phyloP scores from a whole-genome alignment of 2,888 invertebrate genomes.

The Elgonia sp. region DNA sequence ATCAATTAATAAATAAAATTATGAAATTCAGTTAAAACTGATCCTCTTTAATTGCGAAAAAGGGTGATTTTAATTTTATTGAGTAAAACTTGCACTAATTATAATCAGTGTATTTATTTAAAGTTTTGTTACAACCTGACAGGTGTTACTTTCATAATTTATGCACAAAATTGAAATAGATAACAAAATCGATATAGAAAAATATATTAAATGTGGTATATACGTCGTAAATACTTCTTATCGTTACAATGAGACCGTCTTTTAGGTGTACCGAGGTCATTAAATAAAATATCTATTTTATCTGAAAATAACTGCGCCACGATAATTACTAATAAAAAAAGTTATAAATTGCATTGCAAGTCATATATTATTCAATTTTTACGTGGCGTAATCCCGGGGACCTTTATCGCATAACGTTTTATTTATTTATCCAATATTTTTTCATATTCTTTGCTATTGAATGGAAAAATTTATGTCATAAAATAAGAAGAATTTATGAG shows the following conservation, averaged over 20 bases:
- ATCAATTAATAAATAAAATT: conserved; percentile 21
- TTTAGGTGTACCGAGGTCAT: not conserved
- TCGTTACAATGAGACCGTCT: conserved; percentile 2
- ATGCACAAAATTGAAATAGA: not conserved
- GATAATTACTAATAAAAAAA: conserved; percentile 34
- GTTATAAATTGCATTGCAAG: not conserved
- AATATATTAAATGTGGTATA: conserved; percentile 34
- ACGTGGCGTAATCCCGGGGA: too few relatives aligned
- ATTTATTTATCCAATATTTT: too few relatives aligned
- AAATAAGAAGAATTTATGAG: too few relatives aligned
- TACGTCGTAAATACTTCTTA: conserved; percentile 26
- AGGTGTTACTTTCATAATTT: not conserved
- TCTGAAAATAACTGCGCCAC: conserved; percentile 3
- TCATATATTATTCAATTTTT: conserved; percentile 4
- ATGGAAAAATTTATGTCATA: too few relatives aligned
- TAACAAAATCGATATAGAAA: conserved; percentile 41
- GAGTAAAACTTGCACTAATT: not conserved
- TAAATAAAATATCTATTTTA: conserved; percentile 15
- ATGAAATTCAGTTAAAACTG: not conserved
- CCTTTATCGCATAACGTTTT: too few relatives aligned
- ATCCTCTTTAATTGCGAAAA: not conserved
- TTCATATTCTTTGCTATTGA: too few relatives aligned
- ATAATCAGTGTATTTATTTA: conserved; percentile 7
- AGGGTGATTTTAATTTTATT: not conserved
- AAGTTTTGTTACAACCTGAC: not conserved